phyloP scores from a whole-genome alignment of 2,888 invertebrate genomes.

The Disparrhopalites patrizii region DNA sequence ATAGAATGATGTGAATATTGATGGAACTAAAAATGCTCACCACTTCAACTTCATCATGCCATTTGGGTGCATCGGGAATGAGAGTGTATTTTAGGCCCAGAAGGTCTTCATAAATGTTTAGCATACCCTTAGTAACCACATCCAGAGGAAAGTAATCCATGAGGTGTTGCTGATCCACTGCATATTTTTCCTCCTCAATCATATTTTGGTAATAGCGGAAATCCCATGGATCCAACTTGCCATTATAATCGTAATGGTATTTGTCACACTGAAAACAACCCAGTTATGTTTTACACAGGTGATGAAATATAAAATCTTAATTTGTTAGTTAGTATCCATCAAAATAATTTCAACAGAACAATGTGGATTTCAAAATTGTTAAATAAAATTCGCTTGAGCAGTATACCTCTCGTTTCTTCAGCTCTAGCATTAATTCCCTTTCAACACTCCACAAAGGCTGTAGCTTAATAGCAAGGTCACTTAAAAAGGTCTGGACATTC shows the following conservation, averaged over 20 bases:
- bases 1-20: no score
- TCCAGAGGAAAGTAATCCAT: conserved; percentile 55
- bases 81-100: conserved; percentile 52
- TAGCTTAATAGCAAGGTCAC: conserved; percentile 52
- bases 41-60: conserved; percentile 55
- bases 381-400: no score
- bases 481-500: conserved; percentile 52
- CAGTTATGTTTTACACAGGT: no score
- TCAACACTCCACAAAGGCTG: conserved; percentile 53
- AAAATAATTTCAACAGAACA: no score
- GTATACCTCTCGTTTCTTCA: conserved; percentile 55
- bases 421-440: conserved; percentile 51
- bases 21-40: conserved; percentile 48
- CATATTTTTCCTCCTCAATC: conserved; percentile 54
- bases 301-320: no score
- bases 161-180: conserved; percentile 54
- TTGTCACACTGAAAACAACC: conserved; percentile 52
- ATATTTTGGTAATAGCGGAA: conserved; percentile 52
- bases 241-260: conserved; percentile 52
- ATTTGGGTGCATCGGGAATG: conserved; percentile 52
- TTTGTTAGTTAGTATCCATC: no score
- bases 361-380: no score
- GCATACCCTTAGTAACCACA: conserved; percentile 54
- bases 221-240: conserved; percentile 54
- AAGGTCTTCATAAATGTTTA: conserved; percentile 55